Evolutionary conservation across 2,888 invertebrate genomes (phyloP).

Genomic region (Sesia apiformis): DNA sequence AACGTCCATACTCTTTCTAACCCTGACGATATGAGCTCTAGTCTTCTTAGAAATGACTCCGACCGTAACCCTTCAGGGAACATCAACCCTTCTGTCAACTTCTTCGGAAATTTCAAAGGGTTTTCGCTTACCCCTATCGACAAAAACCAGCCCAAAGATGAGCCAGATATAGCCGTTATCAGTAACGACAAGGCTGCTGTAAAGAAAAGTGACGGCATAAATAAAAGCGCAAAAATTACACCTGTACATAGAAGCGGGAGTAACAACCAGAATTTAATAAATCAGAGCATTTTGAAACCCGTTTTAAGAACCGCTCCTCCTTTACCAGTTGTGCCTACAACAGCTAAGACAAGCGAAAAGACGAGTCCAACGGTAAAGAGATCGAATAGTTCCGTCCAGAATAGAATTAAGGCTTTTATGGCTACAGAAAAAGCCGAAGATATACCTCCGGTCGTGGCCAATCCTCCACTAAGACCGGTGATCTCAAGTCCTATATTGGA

Average conservation of each 20-base stretch:
- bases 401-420: conserved; percentile 60
- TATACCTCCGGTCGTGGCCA: conserved; percentile 41
- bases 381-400: conserved; percentile 53
- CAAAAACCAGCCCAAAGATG: conserved; percentile 41
- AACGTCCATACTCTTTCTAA: conserved; percentile 73
- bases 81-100: conserved; percentile 71
- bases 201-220: conserved; percentile 17
- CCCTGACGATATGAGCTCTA: conserved; percentile 83
- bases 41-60: conserved; percentile 74
- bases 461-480: conserved; percentile 82
- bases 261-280: conserved; percentile 44
- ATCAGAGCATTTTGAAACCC: conserved; percentile 49
- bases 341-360: conserved; percentile 42
- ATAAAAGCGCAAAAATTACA: conserved; percentile 72
- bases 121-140: conserved; percentile 83
- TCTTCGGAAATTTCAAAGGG: conserved; percentile 91
- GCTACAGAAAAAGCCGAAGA: conserved; percentile 57
- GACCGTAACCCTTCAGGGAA: conserved; percentile 60
- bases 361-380: conserved; percentile 55
- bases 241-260: conserved; percentile 61
- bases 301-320: conserved; percentile 78
- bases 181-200: neutral
- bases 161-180: conserved; percentile 18
- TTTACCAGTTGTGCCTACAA: conserved; percentile 71
- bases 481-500: conserved; percentile 89